Base-by-base conservation (phyloP, 2,113 vertebrate genomes). In the Bubo scandiacus region DNA sequence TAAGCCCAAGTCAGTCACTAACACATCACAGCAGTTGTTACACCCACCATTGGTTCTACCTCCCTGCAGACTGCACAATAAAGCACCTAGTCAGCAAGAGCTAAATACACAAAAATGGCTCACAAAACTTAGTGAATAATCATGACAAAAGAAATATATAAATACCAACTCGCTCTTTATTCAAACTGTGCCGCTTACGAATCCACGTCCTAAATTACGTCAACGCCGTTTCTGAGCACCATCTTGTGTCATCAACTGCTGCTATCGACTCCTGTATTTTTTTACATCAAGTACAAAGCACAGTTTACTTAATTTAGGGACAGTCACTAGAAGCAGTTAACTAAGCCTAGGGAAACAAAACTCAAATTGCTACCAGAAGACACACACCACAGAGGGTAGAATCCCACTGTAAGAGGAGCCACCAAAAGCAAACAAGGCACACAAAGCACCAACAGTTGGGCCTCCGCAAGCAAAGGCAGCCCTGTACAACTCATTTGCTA, bases 111-210 rank as follows among this genome's bases (percentile, higher is more conserved):
- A 90, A 77, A 92, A 95, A 94, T 83, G 88, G 94, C 97, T 97
- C 95, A 96, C 88, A 91, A 84, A 95, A 94, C 81, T 96, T 90
- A 73, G 71, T 49, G 89, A 94, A 95, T 88, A 98, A 98, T 97
- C 96, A 96, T 94, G 95, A 98, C 98, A 97, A 97, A 98, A 97
- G 86, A 98, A 97, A 97, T 97, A 95, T 96, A 98, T 97, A 98
- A 98, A 98, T 97, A 98, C 97, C 96, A 62, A 98, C 97, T 98
- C 94, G 96, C 98, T 98, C 97, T 98, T 97, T 97, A 98, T 97
- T 96, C 97, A 98, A 98, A 98, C 97, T 98, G 97, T 98, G 97
- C 97, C 93, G 95, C 97, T 98, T 98, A 98, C 52, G 96, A 98
- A 95, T 98, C 98, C 97, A 96, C 94, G 83, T 98, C 98, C 97